Conservation (phyloP, 2,888 invertebrate species). For the Microplitis manilae region DNA sequence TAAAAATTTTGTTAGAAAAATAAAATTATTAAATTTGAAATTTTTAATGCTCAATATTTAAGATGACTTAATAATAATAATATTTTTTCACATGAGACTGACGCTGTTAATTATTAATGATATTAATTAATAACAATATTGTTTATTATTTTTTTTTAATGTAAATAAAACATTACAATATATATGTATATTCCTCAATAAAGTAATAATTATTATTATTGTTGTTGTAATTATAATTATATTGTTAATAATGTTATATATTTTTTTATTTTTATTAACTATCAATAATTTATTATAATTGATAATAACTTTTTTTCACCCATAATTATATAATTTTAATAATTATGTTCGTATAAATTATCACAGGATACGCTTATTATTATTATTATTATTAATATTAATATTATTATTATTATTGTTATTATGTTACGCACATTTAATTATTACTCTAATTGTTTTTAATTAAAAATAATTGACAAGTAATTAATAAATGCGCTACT, state of each 20-base stretch:
- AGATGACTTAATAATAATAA: background rate
- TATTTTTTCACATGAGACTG: background rate
- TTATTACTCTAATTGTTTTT: background rate
- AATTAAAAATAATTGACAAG: background rate
- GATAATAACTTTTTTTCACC: constrained; percentile 17
- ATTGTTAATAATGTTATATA: background rate
- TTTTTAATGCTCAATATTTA: too few relatives aligned
- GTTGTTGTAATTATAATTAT: background rate
- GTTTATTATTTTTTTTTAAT: background rate
- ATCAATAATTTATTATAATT: background rate
- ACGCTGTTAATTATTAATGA: background rate
- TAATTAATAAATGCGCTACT: background rate
- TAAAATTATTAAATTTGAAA: too few relatives aligned
- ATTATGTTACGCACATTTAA: constrained; percentile 13
- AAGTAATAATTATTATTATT: background rate
- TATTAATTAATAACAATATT: background rate
- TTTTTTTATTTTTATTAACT: background rate
- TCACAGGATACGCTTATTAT: constrained; percentile 56
- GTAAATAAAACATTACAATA: constrained; percentile 15
- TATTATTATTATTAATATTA: constrained; percentile 39
- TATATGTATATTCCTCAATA: background rate
- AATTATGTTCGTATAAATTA: constrained; percentile 49
- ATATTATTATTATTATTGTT: constrained; percentile 37
- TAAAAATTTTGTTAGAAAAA: too few relatives aligned
- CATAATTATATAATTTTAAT: constrained; percentile 19